phyloP scores from a whole-genome alignment of 2,888 invertebrate species.

The Dimorphilus gyrociliatus region DNA sequence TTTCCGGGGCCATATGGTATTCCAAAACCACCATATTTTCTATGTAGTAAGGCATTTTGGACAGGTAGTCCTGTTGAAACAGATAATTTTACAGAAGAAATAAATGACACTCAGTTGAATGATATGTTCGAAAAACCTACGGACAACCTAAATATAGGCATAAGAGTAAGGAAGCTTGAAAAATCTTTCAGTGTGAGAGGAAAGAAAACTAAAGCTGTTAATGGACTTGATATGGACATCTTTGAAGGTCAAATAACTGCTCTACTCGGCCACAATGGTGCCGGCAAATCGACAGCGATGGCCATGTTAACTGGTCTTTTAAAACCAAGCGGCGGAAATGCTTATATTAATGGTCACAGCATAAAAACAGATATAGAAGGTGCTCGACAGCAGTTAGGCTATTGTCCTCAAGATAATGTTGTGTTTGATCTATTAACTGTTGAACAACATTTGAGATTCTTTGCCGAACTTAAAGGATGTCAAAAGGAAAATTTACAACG shows the following conservation, averaged over 20 bases:
- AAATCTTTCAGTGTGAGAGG: no score
- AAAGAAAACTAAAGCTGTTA: slow-evolving; percentile 45
- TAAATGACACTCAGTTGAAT: no score
- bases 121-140: no score
- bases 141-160: no score
- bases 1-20: slow-evolving; percentile 72
- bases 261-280: slow-evolving; percentile 73
- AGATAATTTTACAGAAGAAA: no score
- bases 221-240: slow-evolving; percentile 54
- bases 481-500: slow-evolving; percentile 22
- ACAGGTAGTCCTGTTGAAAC: no score
- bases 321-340: slow-evolving; percentile 45
- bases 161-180: no score
- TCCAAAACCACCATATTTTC: slow-evolving; percentile 63
- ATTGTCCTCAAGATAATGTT: slow-evolving; percentile 75
- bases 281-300: slow-evolving; percentile 80
- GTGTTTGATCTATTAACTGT: slow-evolving; percentile 52
- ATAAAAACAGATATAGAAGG: slow-evolving; percentile 47
- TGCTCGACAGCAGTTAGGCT: slow-evolving; percentile 58
- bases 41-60: no score
- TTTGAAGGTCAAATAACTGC: slow-evolving; percentile 68
- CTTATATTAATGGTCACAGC: slow-evolving; percentile 53
- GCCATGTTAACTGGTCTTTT: slow-evolving; percentile 58
- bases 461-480: slow-evolving; percentile 38
- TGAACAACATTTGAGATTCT: slow-evolving; percentile 37